Percentiles rank a stretch among this genome's conserved stretches.
Evolutionary conservation across 1,140 invertebrate genomes (phyloP).

Genomic region (Brachionus paranguensis): DNA sequence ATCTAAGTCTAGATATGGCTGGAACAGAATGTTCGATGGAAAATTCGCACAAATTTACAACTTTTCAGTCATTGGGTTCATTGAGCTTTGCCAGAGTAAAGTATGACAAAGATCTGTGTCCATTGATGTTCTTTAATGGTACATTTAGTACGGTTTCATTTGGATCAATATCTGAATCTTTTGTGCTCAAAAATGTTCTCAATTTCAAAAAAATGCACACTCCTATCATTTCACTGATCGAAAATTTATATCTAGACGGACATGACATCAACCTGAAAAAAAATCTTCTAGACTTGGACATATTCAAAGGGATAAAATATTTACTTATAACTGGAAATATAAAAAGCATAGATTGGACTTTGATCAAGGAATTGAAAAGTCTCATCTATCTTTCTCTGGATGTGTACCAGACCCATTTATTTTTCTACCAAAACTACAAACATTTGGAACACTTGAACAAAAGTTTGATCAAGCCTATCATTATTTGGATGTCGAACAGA

Average conservation of each 20-base stretch:
- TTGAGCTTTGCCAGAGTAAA: neutral
- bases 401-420: neutral
- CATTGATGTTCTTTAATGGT: neutral
- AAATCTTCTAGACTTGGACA: neutral
- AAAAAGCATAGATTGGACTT: neutral
- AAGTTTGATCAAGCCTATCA: neutral
- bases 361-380: neutral
- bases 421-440: neutral
- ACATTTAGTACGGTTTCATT: neutral
- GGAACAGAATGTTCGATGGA: neutral
- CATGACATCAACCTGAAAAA: neutral
- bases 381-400: neutral
- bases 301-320: neutral
- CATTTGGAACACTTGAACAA: neutral
- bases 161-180: neutral
- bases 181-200: neutral
- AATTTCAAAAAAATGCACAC: neutral
- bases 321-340: neutral
- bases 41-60: neutral
- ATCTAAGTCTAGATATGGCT: neutral
- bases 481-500: neutral
- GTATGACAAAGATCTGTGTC: neutral
- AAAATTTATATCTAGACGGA: neutral
- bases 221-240: neutral
- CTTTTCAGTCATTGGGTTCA: neutral